Evolutionary conservation across 1,140 invertebrate species (phyloP).

Genomic region (Brachionus asplanchnoidis): DNA sequence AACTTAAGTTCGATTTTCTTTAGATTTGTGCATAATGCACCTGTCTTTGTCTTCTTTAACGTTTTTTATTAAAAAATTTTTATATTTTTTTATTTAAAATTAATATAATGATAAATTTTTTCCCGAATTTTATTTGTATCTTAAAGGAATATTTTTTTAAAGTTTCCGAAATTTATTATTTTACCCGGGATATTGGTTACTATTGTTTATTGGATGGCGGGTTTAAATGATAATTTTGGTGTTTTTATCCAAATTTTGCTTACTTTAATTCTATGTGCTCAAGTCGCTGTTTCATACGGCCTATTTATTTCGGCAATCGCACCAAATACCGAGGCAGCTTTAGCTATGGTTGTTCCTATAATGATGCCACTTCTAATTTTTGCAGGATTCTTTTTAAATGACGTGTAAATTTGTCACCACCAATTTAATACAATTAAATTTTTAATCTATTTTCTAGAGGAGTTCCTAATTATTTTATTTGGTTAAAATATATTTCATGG

Average conservation of each 20-base stretch:
- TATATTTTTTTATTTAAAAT: no score
- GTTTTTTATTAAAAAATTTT: no score
- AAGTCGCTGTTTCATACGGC: constrained; percentile 17
- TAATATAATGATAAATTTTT: no score
- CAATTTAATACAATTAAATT: not conserved
- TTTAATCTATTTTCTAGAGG: not conserved
- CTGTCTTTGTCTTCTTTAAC: no score
- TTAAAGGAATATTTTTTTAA: not conserved
- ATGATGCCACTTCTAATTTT: constrained; percentile 87
- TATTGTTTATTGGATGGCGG: constrained; percentile 78
- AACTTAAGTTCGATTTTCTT: no score
- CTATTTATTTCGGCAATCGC: constrained; percentile 58
- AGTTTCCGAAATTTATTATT: constrained; percentile 63
- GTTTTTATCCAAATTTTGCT: constrained; percentile 42
- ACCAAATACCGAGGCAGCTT: constrained; percentile 57
- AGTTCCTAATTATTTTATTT: constrained; percentile 21
- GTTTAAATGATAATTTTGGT: constrained; percentile 62
- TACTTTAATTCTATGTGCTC: not conserved
- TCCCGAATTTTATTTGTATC: no score
- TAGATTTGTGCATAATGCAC: no score
- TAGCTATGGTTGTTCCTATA: constrained; percentile 79
- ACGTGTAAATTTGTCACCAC: constrained; percentile 45
- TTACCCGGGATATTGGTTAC: constrained; percentile 44
- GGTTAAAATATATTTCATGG: constrained; percentile 42
- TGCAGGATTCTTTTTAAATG: constrained; percentile 90